Evolutionary conservation across 2,888 invertebrate genomes (phyloP), one percentile per base, ranked within the genome.

Genomic region (Pollenia griseotomentosa): DNA sequence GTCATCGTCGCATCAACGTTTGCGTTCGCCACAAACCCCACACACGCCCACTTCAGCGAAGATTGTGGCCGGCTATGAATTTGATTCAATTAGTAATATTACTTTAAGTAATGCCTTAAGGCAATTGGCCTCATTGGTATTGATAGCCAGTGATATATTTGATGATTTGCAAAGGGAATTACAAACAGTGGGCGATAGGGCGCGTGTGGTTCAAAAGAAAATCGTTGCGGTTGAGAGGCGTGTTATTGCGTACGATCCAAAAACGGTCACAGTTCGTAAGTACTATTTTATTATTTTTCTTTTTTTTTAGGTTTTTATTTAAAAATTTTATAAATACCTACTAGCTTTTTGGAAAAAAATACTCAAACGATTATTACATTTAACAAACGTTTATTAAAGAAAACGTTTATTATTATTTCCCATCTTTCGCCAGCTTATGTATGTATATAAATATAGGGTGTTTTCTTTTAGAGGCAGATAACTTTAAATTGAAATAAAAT

Each of bases 221-320:
- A 95, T 98, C 90, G 95, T 95, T 90, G 94, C 94, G 90, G 95
- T 98, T 90, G 96, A 96, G 92, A 95, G 95, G 90, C 95, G 95
- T 91, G 96, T 97, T 90, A 95, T 95, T 91, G 94, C 94, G 88
- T 96, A 96, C 94, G 97, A 98, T 94, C 97, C 98, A 86, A 97
- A 97, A 95, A 96, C 96, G 94, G 97, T 98, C 93, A 96, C 97
- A 96, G 97, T 98, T 95, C 98, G 98, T 98, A 95, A 98, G 98
- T 98, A 83, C 9, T 46, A 23, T 61, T 59, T 68, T 19, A 7
- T 19, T n/a, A n/a, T n/a, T n/a, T n/a, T n/a, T n/a, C n/a, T n/a
- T n/a, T n/a, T 46, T 33, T 33, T 33, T 33, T 33, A 33, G 33
- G 2, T 23, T 23, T 23, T 33, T 33, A 33, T 33, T 6, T 33